Evolutionary conservation across 2,113 vertebrate species (phyloP).

Genomic region (Orycteropus afer): DNA sequence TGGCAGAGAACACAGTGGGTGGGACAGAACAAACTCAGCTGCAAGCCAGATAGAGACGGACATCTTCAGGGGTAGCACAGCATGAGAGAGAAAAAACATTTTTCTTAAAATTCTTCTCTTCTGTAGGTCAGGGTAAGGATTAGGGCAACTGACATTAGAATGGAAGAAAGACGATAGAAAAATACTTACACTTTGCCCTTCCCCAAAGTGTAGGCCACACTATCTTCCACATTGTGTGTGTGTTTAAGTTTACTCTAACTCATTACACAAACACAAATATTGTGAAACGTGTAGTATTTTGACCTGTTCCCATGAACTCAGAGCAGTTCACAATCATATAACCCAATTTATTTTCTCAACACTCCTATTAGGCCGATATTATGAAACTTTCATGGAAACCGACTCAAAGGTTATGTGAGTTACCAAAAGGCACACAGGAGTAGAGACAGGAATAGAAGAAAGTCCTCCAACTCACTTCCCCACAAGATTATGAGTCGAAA

Average conservation of each 20-base stretch:
- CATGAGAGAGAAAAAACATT: slow-evolving; percentile 67
- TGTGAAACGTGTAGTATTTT: slow-evolving; percentile 51
- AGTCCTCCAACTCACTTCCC: background rate
- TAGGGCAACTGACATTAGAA: slow-evolving; percentile 42
- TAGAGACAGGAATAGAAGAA: background rate
- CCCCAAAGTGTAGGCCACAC: background rate
- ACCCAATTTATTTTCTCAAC: slow-evolving; percentile 70
- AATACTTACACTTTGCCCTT: slow-evolving; percentile 34
- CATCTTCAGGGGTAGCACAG: slow-evolving; percentile 61
- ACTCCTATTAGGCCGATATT: slow-evolving; percentile 48
- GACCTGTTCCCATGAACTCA: slow-evolving; percentile 69
- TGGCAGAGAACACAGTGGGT: slow-evolving; percentile 63
- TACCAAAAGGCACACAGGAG: slow-evolving; percentile 55
- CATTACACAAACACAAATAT: slow-evolving; percentile 39
- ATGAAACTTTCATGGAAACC: slow-evolving; percentile 62
- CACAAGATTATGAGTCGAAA: background rate
- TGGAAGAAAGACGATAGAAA: slow-evolving; percentile 49
- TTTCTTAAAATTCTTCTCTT: slow-evolving; percentile 76
- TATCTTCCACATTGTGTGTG: background rate
- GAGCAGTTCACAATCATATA: slow-evolving; percentile 48
- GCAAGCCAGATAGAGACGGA: slow-evolving; percentile 30
- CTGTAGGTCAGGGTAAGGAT: slow-evolving; percentile 66
- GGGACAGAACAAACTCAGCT: slow-evolving; percentile 44
- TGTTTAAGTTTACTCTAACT: slow-evolving; percentile 11
- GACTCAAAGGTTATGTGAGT: slow-evolving; percentile 69